Base-by-base conservation (phyloP, 2,113 vertebrate species). In the Callithrix jacchus region DNA sequence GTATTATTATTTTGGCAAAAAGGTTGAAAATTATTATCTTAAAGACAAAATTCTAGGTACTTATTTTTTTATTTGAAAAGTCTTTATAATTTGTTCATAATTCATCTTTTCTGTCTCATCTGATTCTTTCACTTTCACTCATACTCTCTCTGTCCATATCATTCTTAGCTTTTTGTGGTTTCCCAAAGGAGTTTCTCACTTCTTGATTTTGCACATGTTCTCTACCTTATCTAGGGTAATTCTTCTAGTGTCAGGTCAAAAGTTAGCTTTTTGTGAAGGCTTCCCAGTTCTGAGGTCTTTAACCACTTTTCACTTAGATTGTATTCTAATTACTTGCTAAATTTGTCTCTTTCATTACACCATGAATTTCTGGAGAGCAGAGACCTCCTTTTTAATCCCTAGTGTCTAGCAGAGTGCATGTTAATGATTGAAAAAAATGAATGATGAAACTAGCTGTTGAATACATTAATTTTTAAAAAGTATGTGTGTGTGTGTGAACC, bases 291-390 rank as follows among this genome's bases (percentile, higher is more conserved):
- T 92, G 54, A 87, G 61, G 56, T 96, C 52, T 95, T 97, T 95
- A 93, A 91, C 94, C 66, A 94, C 54, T 89, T 93, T 93, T 87
- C 47, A 95, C 71, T 87, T 88, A 76, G 40, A 74, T 42, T 89
- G 91, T 95, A 89, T 97, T 97, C 52, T 97, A 97, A 98, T 94
- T 91, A 74, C 77, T 87, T 93, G 74, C 83, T 94, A 94, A 95
- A 91, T 94, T 89, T 92, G 35, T 94, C 92, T 93, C 54, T 94
- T 93, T 97, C 76, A 89, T 54, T 91, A 89, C 68, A 92, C 21
- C 23, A 30, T 64, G 58, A 93, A 91, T 98, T 98, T 96, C 79
- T 95, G 81, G 82, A 95, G 45, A 96, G 47, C 23, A 90, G 23
- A 94, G 70, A 94, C 94, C 89, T 91, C 77, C 2, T 68, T 89